phyloP scores from a whole-genome alignment of 1,140 invertebrate species.

The Rhysida immarginata region DNA sequence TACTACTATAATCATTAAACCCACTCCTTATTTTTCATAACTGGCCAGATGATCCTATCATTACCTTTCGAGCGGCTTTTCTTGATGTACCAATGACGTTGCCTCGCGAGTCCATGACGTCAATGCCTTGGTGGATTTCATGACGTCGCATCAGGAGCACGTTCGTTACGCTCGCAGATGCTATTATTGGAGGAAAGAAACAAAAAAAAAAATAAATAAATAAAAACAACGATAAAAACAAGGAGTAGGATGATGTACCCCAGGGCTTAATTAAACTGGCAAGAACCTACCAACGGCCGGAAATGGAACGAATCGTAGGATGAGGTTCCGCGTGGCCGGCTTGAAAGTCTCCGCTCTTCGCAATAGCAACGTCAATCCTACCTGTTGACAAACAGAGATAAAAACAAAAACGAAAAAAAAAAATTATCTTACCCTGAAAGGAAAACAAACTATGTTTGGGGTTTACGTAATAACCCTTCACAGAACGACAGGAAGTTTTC shows the following conservation, averaged over 20 bases:
- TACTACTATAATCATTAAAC: background rate
- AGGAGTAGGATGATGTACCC: background rate
- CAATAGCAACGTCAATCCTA: constrained; percentile 30
- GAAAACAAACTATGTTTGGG: background rate
- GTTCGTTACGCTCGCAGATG: constrained; percentile 33
- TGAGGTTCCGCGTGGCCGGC: constrained; percentile 26
- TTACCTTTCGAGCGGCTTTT: constrained; percentile 34
- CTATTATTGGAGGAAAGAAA: constrained; percentile 14
- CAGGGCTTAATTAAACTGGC: background rate
- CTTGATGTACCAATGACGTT: constrained; percentile 34
- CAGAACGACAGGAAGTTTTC: too few relatives aligned
- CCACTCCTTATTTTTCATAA: background rate
- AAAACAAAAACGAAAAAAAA: background rate
- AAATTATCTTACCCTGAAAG: too few relatives aligned
- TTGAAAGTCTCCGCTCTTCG: constrained; percentile 27
- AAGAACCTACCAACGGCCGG: constrained; percentile 32
- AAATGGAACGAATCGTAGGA: constrained; percentile 37
- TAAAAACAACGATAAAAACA: background rate
- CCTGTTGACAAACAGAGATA: constrained; percentile 4
- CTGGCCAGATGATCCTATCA: background rate
- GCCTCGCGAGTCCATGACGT: constrained; percentile 30
- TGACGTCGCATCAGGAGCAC: constrained; percentile 36
- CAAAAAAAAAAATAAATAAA: background rate
- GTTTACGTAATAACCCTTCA: background rate
- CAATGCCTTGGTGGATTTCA: constrained; percentile 35